phyloP scores from a whole-genome alignment of 2,888 invertebrate genomes.

The Tetragnatha montana region DNA sequence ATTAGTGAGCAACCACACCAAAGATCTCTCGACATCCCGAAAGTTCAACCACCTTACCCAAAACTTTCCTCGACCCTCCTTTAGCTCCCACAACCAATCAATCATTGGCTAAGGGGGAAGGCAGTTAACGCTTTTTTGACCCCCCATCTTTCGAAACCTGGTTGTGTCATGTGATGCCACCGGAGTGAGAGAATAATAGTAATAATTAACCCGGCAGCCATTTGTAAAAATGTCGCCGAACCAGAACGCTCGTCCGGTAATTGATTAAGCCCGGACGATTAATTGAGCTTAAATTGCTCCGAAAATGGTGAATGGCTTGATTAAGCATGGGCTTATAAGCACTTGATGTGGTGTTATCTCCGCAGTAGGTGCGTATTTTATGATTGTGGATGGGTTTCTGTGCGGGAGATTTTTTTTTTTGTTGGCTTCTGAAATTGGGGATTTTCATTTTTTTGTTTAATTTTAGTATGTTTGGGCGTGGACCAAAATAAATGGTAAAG shows the following conservation, averaged over 20 bases:
- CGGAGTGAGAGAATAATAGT: conserved; percentile 20
- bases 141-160: not conserved
- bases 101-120: not conserved
- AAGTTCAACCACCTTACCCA: not conserved
- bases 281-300: conserved; percentile 10
- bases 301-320: not conserved
- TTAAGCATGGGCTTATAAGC: conserved; percentile 7
- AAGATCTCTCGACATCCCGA: not conserved
- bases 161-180: conserved; percentile 16
- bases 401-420: not conserved
- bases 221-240: conserved; percentile 36
- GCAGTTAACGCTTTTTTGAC: conserved; percentile 15
- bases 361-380: not conserved
- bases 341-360: not conserved
- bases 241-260: not conserved
- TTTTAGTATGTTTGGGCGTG: too few relatives aligned
- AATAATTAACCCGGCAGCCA: conserved; percentile 21
- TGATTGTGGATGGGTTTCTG: not conserved
- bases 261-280: not conserved
- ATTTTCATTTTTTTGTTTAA: too few relatives aligned
- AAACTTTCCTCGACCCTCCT: not conserved
- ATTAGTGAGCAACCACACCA: not conserved
- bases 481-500: too few relatives aligned
- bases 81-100: not conserved
- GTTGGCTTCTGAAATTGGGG: too few relatives aligned